Base-by-base conservation (phyloP, 2,888 invertebrate genomes). In the Pocota personata region DNA sequence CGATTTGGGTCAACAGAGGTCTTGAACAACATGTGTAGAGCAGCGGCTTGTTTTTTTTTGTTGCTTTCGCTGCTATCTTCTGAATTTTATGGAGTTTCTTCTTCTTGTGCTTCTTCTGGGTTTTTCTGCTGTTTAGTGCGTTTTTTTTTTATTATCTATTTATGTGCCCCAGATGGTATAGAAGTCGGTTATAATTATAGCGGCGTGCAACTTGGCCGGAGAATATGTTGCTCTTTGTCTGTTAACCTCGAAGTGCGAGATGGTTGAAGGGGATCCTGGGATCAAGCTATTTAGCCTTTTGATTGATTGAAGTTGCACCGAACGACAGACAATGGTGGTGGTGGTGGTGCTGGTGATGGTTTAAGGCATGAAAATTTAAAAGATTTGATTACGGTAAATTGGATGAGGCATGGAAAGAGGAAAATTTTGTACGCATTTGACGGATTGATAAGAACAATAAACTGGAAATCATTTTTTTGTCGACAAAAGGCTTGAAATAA, bases 1-100 rank as follows among this genome's bases (percentile, higher is more conserved):
- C 43, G 73, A 84, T 84, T 84, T 84, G 69, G 83, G 83, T 84
- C 83, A 84, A 43, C 73, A 57, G 69, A 79, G 78, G 83, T 79
- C 83, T 84, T 69, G 57, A 79, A 69, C 77, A 79, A 69, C 77
- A 78, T 83, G 73, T 83, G 78, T 69, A 73, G 73, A 79, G 48
- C n/a, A 75, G 35, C 75, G 76, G 37, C 52, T 48, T 72, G 50
- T 48, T 50, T 32, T 46, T 67, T 58, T 72, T 7, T 27, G 52
- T 55, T 78, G 48, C 55, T 62, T 60, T 67, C 40, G 35, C 10
- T 52, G 50, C 55, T 55, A 3, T 75, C 21, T 40, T 67, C 27
- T 48, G 27, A 32, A 19, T 30, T 48, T 35, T 50, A 43, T 69
- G 52, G 24, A 19, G 27, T 37, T n/a, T 55, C 37, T 37, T 43